Base-by-base conservation (phyloP, 2,113 vertebrate species). In the Carassius auratus region DNA sequence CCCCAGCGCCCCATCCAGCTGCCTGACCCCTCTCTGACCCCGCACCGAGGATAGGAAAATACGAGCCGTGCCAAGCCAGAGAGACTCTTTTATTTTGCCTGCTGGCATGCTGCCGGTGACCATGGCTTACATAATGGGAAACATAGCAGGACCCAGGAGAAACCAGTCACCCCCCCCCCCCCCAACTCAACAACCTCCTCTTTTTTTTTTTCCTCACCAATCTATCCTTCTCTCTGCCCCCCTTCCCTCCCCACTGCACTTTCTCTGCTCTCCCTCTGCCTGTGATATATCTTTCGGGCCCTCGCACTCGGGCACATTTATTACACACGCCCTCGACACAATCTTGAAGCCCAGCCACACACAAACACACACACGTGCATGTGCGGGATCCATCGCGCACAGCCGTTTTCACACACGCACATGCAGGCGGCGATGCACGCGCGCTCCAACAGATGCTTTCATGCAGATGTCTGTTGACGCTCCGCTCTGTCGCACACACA, bases 101-200 rank as follows among this genome's bases (percentile, higher is more conserved):
- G 94, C 96, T 99, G 98, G 98, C 98, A 97, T 95, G 95, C 97
- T 98, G 98, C 98, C 98, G 97, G 97, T 98, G 98, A 98, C 98
- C 98, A 99, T 97, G 97, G 97, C 97, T 99, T 99, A 99, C 98
- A 99, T 99, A 99, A 99, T 99, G 98, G 98, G 98, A 99, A 99
- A 99, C 98, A 99, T 99, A 97, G 97, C 96, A 94, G 96, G 97
- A 95, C 97, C 96, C 98, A 96, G 95, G 96, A 98, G 97, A 98
- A 94, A 96, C 95, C 96, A 96, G 94, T 89, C 92, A 74, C 90
- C 88, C 95, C 88, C 95, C 94, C 95, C 88, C 95, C 88, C 95
- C 94, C 95, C 95, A 87, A 95, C 92, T 90, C 90, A 91, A 94
- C 95, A 92, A 52, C 33, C 66, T 77, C 94, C 94, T 93, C 87